Conservation (phyloP, 2,113 vertebrate genomes). For the Corvus hawaiiensis region DNA sequence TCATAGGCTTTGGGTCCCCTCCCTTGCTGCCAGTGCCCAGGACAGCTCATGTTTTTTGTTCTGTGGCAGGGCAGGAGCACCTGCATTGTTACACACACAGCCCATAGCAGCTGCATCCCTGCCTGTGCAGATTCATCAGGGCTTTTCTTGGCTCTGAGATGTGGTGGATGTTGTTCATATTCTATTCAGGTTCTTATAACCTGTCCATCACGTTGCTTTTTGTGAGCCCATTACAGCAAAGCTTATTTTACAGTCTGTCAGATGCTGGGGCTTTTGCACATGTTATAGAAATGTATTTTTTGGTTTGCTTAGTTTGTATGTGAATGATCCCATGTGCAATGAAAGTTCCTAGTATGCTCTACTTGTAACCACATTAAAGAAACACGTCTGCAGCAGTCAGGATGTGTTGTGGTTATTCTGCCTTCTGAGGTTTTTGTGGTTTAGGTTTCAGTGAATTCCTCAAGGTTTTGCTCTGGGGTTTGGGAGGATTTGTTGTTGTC, state of each 20-base stretch:
- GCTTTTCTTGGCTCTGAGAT: not conserved
- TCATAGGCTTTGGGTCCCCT: not conserved
- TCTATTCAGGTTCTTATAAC: not conserved
- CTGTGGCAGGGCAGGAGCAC: not conserved
- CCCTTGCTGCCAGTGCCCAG: not conserved
- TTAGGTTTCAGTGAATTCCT: not conserved
- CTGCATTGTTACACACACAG: not conserved
- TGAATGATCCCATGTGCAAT: not conserved
- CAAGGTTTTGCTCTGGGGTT: not conserved
- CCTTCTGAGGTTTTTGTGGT: constrained; percentile 22
- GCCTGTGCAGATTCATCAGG: not conserved
- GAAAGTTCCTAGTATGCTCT: not conserved
- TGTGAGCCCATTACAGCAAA: not conserved
- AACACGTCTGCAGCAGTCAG: constrained; percentile 1
- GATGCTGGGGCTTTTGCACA: not conserved
- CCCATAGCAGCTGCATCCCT: not conserved
- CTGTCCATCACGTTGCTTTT: not conserved
- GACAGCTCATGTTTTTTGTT: not conserved
- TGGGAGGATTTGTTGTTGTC: not conserved
- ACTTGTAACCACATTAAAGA: constrained; percentile 29
- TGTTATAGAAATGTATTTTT: not conserved
- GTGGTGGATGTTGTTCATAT: not conserved
- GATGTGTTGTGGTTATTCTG: not conserved
- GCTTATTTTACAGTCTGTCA: not conserved
- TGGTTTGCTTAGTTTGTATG: not conserved